Conservation (phyloP, 2,113 vertebrate genomes). For the Microtus richardsoni region DNA sequence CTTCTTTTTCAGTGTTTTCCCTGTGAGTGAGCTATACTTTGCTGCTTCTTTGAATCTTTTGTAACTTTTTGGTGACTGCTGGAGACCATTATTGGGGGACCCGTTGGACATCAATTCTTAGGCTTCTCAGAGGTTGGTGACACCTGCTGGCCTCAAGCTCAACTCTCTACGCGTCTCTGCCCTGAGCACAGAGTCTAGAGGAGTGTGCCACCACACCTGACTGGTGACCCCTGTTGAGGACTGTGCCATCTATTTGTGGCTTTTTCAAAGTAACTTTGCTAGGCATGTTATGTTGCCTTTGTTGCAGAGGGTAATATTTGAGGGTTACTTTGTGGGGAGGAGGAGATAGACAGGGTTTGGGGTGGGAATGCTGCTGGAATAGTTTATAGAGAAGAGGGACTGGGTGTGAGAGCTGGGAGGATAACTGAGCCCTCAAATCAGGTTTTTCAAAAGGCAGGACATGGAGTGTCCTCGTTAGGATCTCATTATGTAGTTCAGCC, state of each 20-base stretch:
- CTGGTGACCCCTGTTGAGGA: not conserved
- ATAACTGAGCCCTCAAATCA: not conserved
- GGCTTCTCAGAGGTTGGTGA: not conserved
- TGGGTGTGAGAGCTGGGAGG: not conserved
- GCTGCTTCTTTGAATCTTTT: not conserved
- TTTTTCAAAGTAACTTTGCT: constrained; percentile 16
- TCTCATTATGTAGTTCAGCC: no score
- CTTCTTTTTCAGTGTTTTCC: not conserved
- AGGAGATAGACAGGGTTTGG: not conserved
- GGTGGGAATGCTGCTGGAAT: not conserved
- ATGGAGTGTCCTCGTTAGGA: not conserved
- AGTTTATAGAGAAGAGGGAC: not conserved
- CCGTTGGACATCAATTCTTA: not conserved
- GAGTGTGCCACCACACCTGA: not conserved
- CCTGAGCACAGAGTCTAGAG: not conserved
- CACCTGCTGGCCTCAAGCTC: not conserved
- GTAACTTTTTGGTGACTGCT: not conserved
- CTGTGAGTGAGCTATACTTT: not conserved
- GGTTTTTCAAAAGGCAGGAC: not conserved
- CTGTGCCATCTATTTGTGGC: not conserved
- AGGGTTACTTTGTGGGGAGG: not conserved
- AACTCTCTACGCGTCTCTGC: not conserved
- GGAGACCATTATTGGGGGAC: not conserved
- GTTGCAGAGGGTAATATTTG: not conserved
- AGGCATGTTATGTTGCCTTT: constrained; percentile 3